Evolutionary conservation across 53 echinoderm and acorn worm species (phyloP).

Genomic region (Mesocentrotus franciscanus): DNA sequence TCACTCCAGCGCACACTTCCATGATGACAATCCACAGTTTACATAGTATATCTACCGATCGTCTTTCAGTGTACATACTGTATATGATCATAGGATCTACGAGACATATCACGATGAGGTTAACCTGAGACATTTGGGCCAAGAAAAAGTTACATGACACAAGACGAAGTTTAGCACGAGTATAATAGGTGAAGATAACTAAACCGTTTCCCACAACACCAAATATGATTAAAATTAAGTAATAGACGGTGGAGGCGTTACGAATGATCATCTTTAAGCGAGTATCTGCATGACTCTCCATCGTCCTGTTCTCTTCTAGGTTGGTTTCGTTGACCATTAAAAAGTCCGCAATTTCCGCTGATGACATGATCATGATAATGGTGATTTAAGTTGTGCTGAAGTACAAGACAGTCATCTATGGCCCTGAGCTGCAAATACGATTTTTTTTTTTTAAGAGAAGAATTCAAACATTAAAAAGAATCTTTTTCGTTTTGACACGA

Average conservation of each 20-base stretch:
- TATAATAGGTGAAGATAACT: slow-evolving; percentile 4
- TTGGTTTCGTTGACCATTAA: neutral
- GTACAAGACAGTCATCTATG: neutral
- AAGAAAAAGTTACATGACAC: slow-evolving; percentile 49
- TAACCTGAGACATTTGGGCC: slow-evolving; percentile 42
- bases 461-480: too few species aligned
- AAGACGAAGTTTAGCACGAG: slow-evolving; percentile 31
- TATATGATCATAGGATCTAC: neutral
- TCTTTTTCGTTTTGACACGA: too few species aligned
- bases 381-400: neutral
- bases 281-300: neutral
- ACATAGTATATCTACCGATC: neutral
- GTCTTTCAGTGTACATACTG: neutral
- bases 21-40: slow-evolving; percentile 1
- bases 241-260: slow-evolving; percentile 8
- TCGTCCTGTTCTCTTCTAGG: neutral
- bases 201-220: slow-evolving; percentile 21
- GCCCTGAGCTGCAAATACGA: neutral
- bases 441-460: too few species aligned
- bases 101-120: slow-evolving; percentile 25
- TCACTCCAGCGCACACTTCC: slow-evolving; percentile 34
- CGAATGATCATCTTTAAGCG: neutral
- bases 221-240: slow-evolving; percentile 21
- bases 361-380: neutral
- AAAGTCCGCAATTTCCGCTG: neutral